These are phyloP conservation scores for Tauraco hartlaubi DNA, from an alignment of 2,797 vertebrate species.

Conservation along the genomic window DNA sequence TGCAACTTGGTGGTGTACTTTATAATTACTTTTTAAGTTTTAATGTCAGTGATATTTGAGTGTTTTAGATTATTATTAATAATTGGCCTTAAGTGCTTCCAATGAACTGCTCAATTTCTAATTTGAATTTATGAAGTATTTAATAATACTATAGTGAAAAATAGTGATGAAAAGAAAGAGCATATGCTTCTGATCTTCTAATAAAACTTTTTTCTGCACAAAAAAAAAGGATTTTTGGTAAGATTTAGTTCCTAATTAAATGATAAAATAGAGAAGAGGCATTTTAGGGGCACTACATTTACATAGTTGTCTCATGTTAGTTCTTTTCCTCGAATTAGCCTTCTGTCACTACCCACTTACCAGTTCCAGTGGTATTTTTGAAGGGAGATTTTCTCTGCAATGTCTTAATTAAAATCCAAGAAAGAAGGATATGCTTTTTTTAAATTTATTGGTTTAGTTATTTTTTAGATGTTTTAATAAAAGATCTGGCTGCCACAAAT, in stretches of 20 bases:
- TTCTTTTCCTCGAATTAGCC: slow-evolving; percentile 7
- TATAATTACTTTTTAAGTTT: background rate
- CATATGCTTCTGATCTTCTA: background rate
- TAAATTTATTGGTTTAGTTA: background rate
- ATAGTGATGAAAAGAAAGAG: background rate
- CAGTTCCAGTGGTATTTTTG: background rate
- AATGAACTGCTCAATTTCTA: background rate
- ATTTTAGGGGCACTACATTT: background rate
- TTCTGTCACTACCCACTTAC: background rate
- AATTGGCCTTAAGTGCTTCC: background rate
- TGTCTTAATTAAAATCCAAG: background rate
- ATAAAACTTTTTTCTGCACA: background rate
- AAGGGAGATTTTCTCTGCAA: background rate
- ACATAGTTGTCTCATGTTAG: background rate
- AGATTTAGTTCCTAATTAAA: background rate
- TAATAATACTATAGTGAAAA: background rate
- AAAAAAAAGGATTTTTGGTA: fast-evolving
- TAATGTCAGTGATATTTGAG: background rate
- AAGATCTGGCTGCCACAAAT: background rate
- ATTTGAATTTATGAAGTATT: background rate
- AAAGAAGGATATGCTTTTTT: background rate
- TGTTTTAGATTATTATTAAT: background rate
- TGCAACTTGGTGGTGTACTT: background rate
- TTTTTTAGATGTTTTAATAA: background rate
- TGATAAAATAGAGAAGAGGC: background rate